phyloP scores from a whole-genome alignment of 2,113 vertebrate species.

The Siniperca chuatsi region DNA sequence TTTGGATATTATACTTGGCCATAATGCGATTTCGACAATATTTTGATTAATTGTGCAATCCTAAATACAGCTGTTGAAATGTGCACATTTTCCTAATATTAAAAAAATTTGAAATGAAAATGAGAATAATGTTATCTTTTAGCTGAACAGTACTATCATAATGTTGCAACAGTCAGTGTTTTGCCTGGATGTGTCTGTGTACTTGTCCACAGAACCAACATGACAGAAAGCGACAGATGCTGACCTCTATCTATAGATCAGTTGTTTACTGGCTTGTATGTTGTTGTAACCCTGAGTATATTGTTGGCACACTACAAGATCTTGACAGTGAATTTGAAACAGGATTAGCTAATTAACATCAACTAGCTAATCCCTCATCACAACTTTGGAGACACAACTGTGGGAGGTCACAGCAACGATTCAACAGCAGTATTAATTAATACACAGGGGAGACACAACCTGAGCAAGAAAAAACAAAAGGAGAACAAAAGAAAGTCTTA shows the following conservation, averaged over 20 bases:
- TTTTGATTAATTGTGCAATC: too few species aligned
- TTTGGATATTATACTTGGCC: too few species aligned
- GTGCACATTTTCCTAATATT: too few species aligned
- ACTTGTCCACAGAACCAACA: background rate
- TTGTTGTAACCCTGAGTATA: background rate
- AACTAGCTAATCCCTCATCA: conserved; percentile 30
- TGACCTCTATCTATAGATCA: conserved; percentile 41
- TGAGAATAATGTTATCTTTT: background rate
- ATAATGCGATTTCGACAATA: too few species aligned
- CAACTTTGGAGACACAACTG: conserved; percentile 31
- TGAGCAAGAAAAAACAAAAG: conserved; percentile 10
- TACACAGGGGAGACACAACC: conserved; percentile 59
- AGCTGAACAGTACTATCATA: too few species aligned
- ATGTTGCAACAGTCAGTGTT: background rate
- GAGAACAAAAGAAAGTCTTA: conserved; percentile 36
- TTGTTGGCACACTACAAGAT: conserved; percentile 36
- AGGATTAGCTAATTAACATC: conserved; percentile 49
- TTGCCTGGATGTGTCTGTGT: background rate
- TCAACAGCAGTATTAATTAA: conserved; percentile 61
- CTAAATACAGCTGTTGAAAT: too few species aligned
- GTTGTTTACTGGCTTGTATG: conserved; percentile 10
- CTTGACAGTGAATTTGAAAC: conserved; percentile 22
- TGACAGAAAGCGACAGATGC: conserved; percentile 21
- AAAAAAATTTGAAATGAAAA: background rate
- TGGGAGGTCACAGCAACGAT: conserved; percentile 46